phyloP scores from a whole-genome alignment of 53 echinoderm and acorn worm species.

The Temnopleurus reevesii region DNA sequence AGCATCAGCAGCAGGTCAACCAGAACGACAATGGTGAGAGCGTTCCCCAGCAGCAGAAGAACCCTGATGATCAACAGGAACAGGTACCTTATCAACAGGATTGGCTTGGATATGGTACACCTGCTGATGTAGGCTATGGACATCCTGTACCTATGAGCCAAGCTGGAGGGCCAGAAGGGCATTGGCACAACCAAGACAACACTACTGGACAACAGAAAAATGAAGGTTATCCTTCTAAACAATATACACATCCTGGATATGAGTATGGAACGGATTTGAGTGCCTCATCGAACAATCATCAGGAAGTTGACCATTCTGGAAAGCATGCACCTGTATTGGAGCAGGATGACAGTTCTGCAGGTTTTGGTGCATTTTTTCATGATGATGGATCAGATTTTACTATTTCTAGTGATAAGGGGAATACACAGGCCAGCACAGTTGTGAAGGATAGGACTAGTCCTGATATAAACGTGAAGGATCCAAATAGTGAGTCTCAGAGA shows the following conservation, averaged over 20 bases:
- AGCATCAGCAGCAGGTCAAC: conserved; percentile 7
- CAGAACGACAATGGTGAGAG: neutral
- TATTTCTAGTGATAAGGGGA: neutral
- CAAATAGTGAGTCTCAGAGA: neutral
- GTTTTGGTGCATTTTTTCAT: conserved; percentile 50
- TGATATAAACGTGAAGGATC: neutral
- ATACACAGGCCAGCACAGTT: neutral
- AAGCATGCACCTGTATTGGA: neutral
- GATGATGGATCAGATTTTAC: conserved; percentile 55
- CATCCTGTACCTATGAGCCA: neutral
- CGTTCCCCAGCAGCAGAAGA: neutral
- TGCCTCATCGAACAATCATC: neutral
- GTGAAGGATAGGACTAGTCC: conserved; percentile 47
- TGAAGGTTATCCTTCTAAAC: neutral
- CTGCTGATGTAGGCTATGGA: neutral
- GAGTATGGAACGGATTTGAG: conserved; percentile 1
- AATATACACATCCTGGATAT: neutral
- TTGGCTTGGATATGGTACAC: conserved; percentile 30
- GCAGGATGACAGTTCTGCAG: conserved; percentile 30
- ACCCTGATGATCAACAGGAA: conserved; percentile 20
- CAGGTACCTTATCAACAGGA: neutral
- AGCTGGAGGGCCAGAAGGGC: conserved; percentile 15
- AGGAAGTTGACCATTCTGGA: conserved; percentile 2
- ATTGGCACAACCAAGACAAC: conserved; percentile 26
- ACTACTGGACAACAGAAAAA: neutral